Evolutionary conservation across 2,888 invertebrate genomes (phyloP).

Genomic region (Tipula lateralis): DNA sequence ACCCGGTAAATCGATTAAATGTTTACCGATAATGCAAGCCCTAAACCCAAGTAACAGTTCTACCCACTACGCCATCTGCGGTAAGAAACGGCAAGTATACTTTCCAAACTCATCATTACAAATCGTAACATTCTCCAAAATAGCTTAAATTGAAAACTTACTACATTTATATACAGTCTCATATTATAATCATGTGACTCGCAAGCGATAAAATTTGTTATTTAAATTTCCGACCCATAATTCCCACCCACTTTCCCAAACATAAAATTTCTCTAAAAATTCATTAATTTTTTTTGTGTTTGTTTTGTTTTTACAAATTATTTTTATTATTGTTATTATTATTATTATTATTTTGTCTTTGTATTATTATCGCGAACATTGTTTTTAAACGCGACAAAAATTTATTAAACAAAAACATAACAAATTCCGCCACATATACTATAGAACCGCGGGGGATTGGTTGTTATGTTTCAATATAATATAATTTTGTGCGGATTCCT

Average conservation of each 20-base stretch:
- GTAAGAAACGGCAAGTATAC: background rate
- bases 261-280: background rate
- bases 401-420: background rate
- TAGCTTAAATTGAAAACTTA: background rate
- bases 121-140: background rate
- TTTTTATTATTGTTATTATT: background rate
- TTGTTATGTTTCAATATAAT: slow-evolving; percentile 12
- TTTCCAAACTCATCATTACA: background rate
- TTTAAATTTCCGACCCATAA: background rate
- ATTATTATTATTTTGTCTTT: slow-evolving; percentile 6
- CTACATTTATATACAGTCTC: background rate
- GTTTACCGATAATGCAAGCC: too few relatives aligned
- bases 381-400: slow-evolving; percentile 19
- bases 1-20: too few relatives aligned
- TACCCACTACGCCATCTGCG: too few relatives aligned
- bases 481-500: background rate
- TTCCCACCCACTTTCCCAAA: background rate
- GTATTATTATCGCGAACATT: slow-evolving; percentile 19
- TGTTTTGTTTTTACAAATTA: background rate
- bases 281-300: background rate
- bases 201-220: background rate
- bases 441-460: background rate
- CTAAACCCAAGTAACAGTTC: too few relatives aligned
- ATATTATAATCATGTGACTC: background rate
- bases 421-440: background rate